phyloP scores from a whole-genome alignment of 2,797 vertebrate genomes.

The Aythya fuligula region DNA sequence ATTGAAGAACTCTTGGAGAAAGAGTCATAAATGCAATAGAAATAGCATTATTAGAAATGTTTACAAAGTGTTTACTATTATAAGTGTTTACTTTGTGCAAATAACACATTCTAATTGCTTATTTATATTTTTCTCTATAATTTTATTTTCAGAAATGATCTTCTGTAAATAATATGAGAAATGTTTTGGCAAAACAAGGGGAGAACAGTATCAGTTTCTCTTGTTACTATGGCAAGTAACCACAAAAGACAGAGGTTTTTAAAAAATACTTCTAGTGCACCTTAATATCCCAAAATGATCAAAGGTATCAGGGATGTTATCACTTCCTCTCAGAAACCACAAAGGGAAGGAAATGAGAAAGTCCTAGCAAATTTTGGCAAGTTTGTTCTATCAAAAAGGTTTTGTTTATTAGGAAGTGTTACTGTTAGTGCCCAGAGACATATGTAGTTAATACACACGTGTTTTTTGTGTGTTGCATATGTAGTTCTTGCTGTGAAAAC shows the following conservation, averaged over 20 bases:
- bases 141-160: background rate
- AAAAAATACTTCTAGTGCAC: background rate
- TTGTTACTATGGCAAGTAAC: background rate
- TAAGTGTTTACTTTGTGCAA: too few relatives aligned
- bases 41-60: too few relatives aligned
- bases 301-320: background rate
- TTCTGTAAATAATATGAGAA: background rate
- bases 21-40: background rate
- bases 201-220: background rate
- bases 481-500: background rate
- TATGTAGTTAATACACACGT: rapidly evolving
- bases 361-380: background rate
- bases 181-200: background rate
- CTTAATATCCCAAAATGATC: background rate
- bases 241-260: background rate
- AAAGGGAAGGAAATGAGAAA: background rate
- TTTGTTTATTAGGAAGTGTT: background rate
- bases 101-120: too few relatives aligned
- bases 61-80: too few relatives aligned
- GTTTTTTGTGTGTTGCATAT: background rate
- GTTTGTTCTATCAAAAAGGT: background rate
- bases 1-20: background rate
- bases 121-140: too few relatives aligned
- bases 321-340: background rate
- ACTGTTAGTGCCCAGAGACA: background rate